A percentile compares a stretch with the other conserved stretches of the same genome.
These are phyloP conservation scores for Congeria kusceri DNA, from an alignment of 2,888 invertebrate species.

Conservation along the genomic window DNA sequence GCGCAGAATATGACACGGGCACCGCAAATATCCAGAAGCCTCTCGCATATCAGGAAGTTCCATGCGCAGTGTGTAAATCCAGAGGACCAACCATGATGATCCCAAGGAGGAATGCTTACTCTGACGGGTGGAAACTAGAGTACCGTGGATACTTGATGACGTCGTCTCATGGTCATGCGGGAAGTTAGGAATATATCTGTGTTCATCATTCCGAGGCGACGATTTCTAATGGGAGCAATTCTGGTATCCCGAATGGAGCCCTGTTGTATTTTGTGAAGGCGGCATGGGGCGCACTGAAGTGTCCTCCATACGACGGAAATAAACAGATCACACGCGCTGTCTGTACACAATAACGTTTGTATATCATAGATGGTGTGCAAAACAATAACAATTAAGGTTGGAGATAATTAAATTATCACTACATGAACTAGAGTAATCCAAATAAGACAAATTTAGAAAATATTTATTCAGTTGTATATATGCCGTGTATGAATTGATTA, in stretches of 20 bases:
- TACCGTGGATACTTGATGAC: background rate
- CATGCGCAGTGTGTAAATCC: background rate
- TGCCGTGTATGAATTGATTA: too few species aligned
- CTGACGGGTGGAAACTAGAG: background rate
- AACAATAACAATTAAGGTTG: too few species aligned
- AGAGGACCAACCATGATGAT: background rate
- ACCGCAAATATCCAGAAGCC: background rate
- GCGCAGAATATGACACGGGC: background rate
- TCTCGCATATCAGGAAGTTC: background rate
- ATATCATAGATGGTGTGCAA: too few species aligned
- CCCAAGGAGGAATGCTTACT: background rate
- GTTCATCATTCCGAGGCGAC: background rate
- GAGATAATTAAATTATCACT: too few species aligned
- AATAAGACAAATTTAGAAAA: too few species aligned
- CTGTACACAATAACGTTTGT: too few species aligned
- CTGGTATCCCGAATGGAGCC: background rate
- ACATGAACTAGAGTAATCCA: too few species aligned
- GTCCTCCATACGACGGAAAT: slow-evolving; percentile 8
- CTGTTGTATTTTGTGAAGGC: slow-evolving; percentile 1
- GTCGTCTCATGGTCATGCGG: background rate
- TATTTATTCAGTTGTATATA: too few species aligned
- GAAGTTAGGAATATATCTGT: background rate
- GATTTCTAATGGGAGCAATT: background rate
- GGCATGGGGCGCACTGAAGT: background rate
- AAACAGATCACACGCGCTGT: background rate